Evolutionary conservation across 2,113 vertebrate species (phyloP).

Genomic region (Polypterus senegalus): DNA sequence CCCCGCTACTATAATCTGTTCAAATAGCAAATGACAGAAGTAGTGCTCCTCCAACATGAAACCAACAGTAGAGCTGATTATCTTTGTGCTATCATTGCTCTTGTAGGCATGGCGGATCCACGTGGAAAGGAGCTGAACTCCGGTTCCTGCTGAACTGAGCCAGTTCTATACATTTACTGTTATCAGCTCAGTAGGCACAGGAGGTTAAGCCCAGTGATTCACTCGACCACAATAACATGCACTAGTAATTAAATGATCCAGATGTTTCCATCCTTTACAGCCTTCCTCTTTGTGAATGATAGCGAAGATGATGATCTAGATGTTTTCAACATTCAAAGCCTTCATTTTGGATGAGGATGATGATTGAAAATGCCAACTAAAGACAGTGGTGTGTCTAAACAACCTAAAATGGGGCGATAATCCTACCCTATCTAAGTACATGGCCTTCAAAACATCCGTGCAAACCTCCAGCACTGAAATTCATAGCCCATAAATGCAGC

Average conservation of each 20-base stretch:
- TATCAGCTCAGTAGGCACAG: slow-evolving; percentile 76
- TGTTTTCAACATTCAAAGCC: too few species aligned
- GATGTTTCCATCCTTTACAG: slow-evolving; percentile 11
- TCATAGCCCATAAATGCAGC: too few species aligned
- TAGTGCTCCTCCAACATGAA: slow-evolving; percentile 42
- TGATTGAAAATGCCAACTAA: too few species aligned
- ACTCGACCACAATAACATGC: slow-evolving; percentile 25
- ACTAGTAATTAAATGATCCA: slow-evolving; percentile 6
- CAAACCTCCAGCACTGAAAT: too few species aligned
- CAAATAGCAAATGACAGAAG: slow-evolving; percentile 39
- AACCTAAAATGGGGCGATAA: too few species aligned
- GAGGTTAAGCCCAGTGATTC: slow-evolving; percentile 54
- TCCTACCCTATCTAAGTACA: too few species aligned
- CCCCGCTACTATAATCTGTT: slow-evolving; percentile 47
- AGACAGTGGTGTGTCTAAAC: too few species aligned
- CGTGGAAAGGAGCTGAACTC: slow-evolving; percentile 57
- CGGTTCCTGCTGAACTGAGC: slow-evolving; percentile 76
- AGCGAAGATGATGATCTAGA: too few species aligned
- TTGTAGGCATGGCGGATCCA: not conserved
- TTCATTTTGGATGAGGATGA: too few species aligned
- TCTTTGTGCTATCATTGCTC: not conserved
- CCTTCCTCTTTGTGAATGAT: too few species aligned
- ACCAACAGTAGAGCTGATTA: slow-evolving; percentile 4
- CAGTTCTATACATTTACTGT: slow-evolving; percentile 57
- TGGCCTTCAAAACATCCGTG: too few species aligned